These are phyloP conservation scores for Mastomys natalensis DNA, from an alignment of 2,113 vertebrate species.

Conservation along the genomic window DNA sequence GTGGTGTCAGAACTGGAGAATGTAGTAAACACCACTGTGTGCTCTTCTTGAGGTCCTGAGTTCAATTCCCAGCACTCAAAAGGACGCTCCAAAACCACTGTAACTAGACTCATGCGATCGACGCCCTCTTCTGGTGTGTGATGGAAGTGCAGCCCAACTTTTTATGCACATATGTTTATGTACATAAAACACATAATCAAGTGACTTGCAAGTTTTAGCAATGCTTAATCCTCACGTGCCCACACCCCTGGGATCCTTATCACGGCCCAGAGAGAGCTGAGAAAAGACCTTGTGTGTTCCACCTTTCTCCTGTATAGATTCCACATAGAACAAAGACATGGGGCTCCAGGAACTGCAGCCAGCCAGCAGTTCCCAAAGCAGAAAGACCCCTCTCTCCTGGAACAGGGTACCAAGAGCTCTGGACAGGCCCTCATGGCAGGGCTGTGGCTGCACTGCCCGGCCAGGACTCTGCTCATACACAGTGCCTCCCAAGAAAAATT, in stretches of 20 bases:
- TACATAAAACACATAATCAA: not conserved
- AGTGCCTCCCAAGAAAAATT: not conserved
- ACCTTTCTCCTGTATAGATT: not conserved
- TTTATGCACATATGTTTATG: too few relatives aligned
- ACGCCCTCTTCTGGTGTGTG: not conserved
- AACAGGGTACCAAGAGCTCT: fast-evolving
- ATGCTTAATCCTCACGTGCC: not conserved
- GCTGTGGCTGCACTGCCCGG: not conserved
- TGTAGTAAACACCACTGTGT: not conserved
- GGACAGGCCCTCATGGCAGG: not conserved
- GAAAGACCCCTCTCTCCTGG: not conserved
- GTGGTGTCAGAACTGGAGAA: fast-evolving
- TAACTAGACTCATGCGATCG: not conserved
- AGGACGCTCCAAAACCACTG: not conserved
- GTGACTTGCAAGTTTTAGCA: not conserved
- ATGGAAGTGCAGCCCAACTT: not conserved
- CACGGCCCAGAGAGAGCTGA: fast-evolving
- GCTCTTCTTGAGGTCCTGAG: not conserved
- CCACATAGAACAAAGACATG: too few relatives aligned
- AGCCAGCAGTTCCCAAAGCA: constrained; percentile 38
- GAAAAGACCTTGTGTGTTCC: fast-evolving
- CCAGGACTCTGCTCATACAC: fast-evolving
- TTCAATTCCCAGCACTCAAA: not conserved
- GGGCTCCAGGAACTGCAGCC: not conserved
- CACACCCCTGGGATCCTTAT: fast-evolving